Evolutionary conservation across 2,113 vertebrate species (phyloP).

Genomic region (Spheniscus mendiculus): DNA sequence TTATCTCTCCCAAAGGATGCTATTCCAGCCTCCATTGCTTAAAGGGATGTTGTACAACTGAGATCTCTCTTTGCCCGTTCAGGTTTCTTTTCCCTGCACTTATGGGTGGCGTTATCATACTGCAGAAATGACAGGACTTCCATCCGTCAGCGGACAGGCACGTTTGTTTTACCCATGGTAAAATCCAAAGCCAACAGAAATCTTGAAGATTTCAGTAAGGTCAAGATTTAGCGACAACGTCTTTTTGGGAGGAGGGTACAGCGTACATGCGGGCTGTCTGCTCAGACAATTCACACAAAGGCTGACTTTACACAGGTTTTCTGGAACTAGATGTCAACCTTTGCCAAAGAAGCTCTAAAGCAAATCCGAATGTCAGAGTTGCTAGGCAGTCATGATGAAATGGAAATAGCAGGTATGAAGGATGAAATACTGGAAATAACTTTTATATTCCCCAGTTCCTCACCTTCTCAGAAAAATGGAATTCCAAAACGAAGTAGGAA

Average conservation of each 20-base stretch:
- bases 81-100: not conserved
- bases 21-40: not conserved
- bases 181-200: not conserved
- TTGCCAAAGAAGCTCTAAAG: not conserved
- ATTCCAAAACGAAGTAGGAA: not conserved
- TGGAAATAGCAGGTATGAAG: not conserved
- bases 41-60: not conserved
- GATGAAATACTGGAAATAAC: not conserved
- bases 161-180: not conserved
- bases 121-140: not conserved
- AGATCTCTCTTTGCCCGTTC: not conserved
- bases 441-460: not conserved
- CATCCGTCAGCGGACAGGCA: not conserved
- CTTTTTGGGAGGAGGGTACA: not conserved
- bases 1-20: not conserved
- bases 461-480: not conserved
- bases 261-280: accelerated
- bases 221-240: not conserved
- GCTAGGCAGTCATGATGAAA: not conserved
- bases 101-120: not conserved
- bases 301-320: not conserved
- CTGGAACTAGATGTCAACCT: not conserved
- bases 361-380: not conserved
- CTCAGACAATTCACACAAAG: not conserved
- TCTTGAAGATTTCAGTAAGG: not conserved